Evolutionary conservation across 2,797 vertebrate species (phyloP).

Genomic region (Dromococcyx pavoninus): DNA sequence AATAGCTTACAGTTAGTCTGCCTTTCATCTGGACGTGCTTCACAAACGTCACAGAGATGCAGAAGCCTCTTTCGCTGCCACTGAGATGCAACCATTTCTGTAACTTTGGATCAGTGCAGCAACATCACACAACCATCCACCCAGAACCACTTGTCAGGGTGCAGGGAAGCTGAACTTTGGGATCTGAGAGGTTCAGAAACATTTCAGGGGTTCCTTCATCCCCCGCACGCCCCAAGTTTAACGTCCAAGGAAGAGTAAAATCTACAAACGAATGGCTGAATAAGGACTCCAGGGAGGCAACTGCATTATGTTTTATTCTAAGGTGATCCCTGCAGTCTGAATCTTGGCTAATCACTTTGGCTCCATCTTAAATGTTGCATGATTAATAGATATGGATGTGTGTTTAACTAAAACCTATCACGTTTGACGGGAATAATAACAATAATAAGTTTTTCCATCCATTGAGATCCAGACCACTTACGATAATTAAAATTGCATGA

Average conservation of each 20-base stretch:
- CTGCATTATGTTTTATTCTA: background rate
- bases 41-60: background rate
- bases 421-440: constrained; percentile 60
- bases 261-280: background rate
- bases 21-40: constrained; percentile 60
- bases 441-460: constrained; percentile 67
- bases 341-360: constrained; percentile 47
- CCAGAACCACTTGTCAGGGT: background rate
- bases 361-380: constrained; percentile 6
- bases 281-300: background rate
- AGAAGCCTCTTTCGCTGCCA: background rate
- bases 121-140: background rate
- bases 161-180: background rate
- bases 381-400: constrained; percentile 45
- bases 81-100: background rate
- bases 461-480: constrained; percentile 64
- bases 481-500: constrained; percentile 58
- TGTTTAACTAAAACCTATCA: constrained; percentile 59
- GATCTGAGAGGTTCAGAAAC: background rate
- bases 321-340: constrained; percentile 43
- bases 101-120: background rate
- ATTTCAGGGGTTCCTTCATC: background rate
- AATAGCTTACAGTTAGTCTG: constrained; percentile 56
- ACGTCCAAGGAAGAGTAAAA: background rate
- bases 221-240: accelerated